A percentile compares a stretch with the other conserved stretches of the same genome.
phyloP scores from a whole-genome alignment of 1,140 invertebrate species.

The Caenorhabditis latens region DNA sequence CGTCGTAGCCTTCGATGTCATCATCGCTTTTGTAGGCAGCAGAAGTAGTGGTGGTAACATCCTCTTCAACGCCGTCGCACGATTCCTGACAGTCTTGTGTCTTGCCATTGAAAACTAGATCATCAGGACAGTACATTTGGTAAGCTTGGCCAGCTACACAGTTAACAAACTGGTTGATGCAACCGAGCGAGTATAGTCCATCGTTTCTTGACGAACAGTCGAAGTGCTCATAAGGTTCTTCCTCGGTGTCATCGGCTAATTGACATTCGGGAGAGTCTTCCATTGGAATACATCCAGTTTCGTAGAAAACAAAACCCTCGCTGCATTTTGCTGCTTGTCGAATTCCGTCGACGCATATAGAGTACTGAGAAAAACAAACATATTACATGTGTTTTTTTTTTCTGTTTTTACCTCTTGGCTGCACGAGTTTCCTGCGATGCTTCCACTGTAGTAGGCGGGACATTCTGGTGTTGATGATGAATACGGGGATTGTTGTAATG shows the following conservation, averaged over 20 bases:
- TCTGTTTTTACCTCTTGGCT: background rate
- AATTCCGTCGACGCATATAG: slow-evolving; percentile 31
- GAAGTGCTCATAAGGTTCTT: slow-evolving; percentile 3
- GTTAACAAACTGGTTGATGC: slow-evolving; percentile 14
- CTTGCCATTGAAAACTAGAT: slow-evolving; percentile 15
- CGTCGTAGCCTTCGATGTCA: background rate
- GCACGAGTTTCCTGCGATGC: slow-evolving; percentile 31
- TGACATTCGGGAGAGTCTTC: slow-evolving; percentile 30
- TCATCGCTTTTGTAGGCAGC: background rate
- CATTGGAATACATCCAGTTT: background rate
- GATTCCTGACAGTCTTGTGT: slow-evolving; percentile 1
- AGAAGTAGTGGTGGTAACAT: background rate
- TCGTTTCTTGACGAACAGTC: slow-evolving; percentile 9
- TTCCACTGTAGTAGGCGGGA: slow-evolving; percentile 16
- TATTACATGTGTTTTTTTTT: background rate
- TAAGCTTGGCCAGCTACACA: slow-evolving; percentile 20
- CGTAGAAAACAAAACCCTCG: slow-evolving; percentile 14
- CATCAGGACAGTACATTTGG: slow-evolving; percentile 15
- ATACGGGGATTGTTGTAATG: background rate
- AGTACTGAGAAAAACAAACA: slow-evolving; percentile 2
- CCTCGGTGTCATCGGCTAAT: slow-evolving; percentile 2
- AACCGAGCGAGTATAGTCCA: slow-evolving; percentile 2
- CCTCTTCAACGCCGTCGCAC: background rate
- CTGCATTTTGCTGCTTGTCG: slow-evolving; percentile 20
- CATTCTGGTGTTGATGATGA: slow-evolving; percentile 28